These are phyloP conservation scores for Leptopilina myrica DNA, from an alignment of 2,888 invertebrate species.

Conservation along the genomic window DNA sequence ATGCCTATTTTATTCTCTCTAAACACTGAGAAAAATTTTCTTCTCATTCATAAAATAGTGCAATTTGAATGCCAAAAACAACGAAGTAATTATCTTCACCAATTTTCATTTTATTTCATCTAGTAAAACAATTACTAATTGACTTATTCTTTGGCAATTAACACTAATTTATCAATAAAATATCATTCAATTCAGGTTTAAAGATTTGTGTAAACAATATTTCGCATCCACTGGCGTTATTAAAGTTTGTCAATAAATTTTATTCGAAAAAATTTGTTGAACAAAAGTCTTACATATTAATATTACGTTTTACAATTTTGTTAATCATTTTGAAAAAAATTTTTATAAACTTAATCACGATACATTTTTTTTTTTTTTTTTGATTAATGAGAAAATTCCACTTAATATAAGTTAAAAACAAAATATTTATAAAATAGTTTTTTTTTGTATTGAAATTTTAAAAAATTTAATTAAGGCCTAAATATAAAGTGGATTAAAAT, in stretches of 20 bases:
- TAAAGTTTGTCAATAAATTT: constrained; percentile 1
- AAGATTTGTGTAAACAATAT: constrained; percentile 6
- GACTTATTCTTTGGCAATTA: neutral
- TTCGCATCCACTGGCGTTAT: constrained; percentile 16
- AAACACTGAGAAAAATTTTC: neutral
- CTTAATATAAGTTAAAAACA: neutral
- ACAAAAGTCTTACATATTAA: neutral
- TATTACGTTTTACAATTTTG: constrained; percentile 17
- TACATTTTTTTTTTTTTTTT: neutral
- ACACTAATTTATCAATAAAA: constrained; percentile 12
- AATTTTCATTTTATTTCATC: neutral
- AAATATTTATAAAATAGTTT: neutral
- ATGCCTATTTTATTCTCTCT: constrained; percentile 44
- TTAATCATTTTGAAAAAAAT: neutral
- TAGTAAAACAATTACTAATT: neutral
- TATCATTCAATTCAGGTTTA: neutral
- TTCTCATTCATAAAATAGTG: neutral
- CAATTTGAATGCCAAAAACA: neutral
- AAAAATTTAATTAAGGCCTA: constrained; percentile 16
- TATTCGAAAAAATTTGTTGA: constrained; percentile 3
- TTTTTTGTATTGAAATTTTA: neutral
- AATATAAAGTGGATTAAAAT: neutral
- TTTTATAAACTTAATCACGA: neutral
- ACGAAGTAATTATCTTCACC: neutral
- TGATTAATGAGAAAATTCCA: neutral